Evolutionary conservation across 2,797 vertebrate genomes (phyloP).

Genomic region (Enteromius mattozi): DNA sequence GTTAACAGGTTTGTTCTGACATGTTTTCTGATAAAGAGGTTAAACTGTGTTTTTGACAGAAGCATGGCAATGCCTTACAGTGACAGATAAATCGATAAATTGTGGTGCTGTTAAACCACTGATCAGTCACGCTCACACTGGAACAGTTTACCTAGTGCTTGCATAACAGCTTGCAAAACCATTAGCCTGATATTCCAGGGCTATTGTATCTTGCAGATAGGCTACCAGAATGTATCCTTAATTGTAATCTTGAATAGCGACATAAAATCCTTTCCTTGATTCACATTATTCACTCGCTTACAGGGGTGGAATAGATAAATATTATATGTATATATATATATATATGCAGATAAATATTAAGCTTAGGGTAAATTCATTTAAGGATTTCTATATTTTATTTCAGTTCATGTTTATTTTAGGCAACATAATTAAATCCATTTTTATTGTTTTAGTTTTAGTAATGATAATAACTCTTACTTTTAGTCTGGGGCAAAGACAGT

Average conservation of each 20-base stretch:
- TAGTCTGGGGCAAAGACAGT: neutral
- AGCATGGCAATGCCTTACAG: neutral
- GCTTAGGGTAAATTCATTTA: neutral
- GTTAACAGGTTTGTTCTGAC: conserved; percentile 3
- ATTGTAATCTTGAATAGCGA: no score
- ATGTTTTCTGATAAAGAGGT: conserved; percentile 20
- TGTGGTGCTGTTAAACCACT: neutral
- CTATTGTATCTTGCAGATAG: no score
- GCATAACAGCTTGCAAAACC: no score
- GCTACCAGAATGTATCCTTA: no score
- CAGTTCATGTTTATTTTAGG: neutral
- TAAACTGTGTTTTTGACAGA: neutral
- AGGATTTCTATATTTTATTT: neutral
- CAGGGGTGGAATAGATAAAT: no score
- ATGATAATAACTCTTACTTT: neutral
- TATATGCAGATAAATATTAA: no score
- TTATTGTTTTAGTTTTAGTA: neutral
- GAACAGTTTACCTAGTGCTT: neutral
- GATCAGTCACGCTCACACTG: neutral
- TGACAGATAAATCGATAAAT: conserved; percentile 1
- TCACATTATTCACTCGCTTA: neutral
- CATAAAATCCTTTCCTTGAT: neutral
- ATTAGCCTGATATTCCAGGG: no score
- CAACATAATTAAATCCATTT: neutral
- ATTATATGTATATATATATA: no score